A percentile compares a stretch with the other conserved stretches of the same genome.
phyloP scores from a whole-genome alignment of 2,113 vertebrate species.

The Mesocricetus auratus region DNA sequence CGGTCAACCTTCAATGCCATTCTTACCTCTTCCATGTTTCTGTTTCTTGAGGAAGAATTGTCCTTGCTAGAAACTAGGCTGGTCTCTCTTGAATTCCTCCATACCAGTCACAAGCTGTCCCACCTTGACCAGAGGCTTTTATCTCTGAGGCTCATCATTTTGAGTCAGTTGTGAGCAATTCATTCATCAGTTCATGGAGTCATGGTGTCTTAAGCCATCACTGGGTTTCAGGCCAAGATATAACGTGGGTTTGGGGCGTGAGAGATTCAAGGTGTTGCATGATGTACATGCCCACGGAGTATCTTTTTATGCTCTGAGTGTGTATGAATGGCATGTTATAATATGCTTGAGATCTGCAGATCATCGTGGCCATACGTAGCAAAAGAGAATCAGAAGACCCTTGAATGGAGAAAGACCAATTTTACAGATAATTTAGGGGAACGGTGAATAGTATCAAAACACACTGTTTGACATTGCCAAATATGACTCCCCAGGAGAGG shows the following conservation, averaged over 20 bases:
- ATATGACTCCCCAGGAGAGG: not conserved
- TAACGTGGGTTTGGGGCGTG: not conserved
- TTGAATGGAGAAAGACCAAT: not conserved
- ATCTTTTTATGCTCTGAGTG: not conserved
- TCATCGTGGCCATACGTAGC: no score
- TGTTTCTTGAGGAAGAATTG: not conserved
- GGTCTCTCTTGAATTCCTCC: not conserved
- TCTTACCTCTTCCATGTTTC: not conserved
- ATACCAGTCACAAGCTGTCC: not conserved
- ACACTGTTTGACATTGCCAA: not conserved
- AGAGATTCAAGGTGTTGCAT: not conserved
- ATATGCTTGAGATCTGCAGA: not conserved
- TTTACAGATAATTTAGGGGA: not conserved
- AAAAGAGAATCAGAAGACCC: not conserved
- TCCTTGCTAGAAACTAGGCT: not conserved
- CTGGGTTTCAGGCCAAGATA: not conserved
- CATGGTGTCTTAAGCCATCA: not conserved
- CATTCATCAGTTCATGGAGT: not conserved
- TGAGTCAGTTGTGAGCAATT: not conserved
- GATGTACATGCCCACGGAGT: not conserved
- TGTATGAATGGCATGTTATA: not conserved
- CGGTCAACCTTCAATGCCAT: not conserved
- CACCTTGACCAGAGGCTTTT: not conserved
- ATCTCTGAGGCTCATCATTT: not conserved
- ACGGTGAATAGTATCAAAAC: not conserved